A percentile compares a stretch with the other conserved stretches of the same genome.
These are phyloP conservation scores for Portevinia maculata DNA, from an alignment of 2,888 invertebrate species.

Conservation along the genomic window DNA sequence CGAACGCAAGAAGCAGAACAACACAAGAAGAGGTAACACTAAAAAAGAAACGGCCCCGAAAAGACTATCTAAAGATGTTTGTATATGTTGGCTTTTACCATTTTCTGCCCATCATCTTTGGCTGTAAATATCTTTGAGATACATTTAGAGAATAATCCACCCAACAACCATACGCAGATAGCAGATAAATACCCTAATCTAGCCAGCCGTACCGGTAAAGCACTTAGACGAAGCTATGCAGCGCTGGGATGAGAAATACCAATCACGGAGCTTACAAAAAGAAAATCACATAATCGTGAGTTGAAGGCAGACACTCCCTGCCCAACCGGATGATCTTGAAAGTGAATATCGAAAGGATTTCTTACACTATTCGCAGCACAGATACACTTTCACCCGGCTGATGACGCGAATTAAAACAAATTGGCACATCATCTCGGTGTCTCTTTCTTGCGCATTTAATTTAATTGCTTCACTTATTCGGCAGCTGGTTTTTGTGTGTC, in stretches of 20 bases:
- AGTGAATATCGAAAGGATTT: slow-evolving; percentile 70
- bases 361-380: slow-evolving; percentile 3
- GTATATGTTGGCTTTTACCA: slow-evolving; percentile 35
- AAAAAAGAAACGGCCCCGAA: slow-evolving; percentile 21
- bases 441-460: slow-evolving; percentile 33
- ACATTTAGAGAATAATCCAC: slow-evolving; percentile 52
- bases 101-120: slow-evolving; percentile 63
- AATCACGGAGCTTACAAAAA: slow-evolving; percentile 20
- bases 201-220: slow-evolving; percentile 63
- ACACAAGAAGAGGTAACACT: slow-evolving; percentile 38
- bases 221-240: slow-evolving; percentile 56
- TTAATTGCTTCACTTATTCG: slow-evolving; percentile 65
- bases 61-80: slow-evolving; percentile 50
- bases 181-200: slow-evolving; percentile 65
- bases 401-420: slow-evolving; percentile 34
- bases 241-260: slow-evolving; percentile 39
- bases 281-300: slow-evolving; percentile 62
- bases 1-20: slow-evolving; percentile 57
- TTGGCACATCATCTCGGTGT: slow-evolving; percentile 43
- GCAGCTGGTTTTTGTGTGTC: slow-evolving; percentile 48
- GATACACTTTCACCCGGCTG: slow-evolving; percentile 68
- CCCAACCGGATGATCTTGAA: slow-evolving; percentile 62
- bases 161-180: slow-evolving; percentile 46
- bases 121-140: slow-evolving; percentile 39
- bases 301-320: slow-evolving; percentile 63